phyloP scores from a whole-genome alignment of 1,140 invertebrate species.

The Whitmania pigra region DNA sequence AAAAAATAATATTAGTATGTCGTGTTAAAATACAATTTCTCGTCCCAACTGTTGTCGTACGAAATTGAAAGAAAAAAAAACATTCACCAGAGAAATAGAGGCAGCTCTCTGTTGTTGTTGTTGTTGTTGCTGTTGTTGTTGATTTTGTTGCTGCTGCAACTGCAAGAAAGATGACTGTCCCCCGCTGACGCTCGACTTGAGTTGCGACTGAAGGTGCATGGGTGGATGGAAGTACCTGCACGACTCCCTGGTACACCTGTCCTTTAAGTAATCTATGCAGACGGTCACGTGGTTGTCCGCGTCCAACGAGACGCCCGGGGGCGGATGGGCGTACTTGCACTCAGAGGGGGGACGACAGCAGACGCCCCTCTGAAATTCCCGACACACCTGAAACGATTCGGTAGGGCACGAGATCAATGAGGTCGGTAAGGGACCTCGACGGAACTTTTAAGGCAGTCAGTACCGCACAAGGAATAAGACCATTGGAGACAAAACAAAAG shows the following conservation, averaged over 20 bases:
- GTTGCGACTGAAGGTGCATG: conserved; percentile 95
- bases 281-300: conserved; percentile 98
- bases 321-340: conserved; percentile 99
- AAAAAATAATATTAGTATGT: too few species aligned
- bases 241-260: conserved; percentile 72
- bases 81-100: conserved; percentile 1
- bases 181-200: conserved; percentile 71
- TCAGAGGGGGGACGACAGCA: conserved; percentile 95
- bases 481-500: not conserved
- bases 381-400: conserved; percentile 75
- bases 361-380: conserved; percentile 98
- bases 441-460: not conserved
- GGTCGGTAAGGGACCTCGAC: not conserved
- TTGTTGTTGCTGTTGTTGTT: not conserved
- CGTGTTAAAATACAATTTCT: too few species aligned
- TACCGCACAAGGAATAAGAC: too few species aligned
- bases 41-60: too few species aligned
- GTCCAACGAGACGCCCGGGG: conserved; percentile 85
- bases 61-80: not conserved
- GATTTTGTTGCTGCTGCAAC: conserved; percentile 14
- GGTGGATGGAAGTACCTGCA: conserved; percentile 61
- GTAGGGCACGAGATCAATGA: not conserved
- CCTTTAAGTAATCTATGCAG: conserved; percentile 99
- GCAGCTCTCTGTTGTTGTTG: conserved; percentile 13
- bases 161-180: not conserved